Evolutionary conservation across 1,140 invertebrate genomes (phyloP).

Genomic region (Magallana gigas): DNA sequence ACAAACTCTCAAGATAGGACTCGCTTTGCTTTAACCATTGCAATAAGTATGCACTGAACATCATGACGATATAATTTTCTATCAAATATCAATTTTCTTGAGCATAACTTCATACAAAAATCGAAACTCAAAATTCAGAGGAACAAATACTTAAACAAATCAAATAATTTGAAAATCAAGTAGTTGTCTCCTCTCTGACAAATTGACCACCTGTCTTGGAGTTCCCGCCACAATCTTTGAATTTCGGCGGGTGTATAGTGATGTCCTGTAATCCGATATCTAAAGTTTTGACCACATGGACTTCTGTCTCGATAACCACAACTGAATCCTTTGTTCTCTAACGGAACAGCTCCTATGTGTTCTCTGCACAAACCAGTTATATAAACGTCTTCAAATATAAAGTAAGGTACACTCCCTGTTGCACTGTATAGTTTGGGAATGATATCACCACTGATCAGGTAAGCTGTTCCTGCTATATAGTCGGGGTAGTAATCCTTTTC

Average conservation of each 20-base stretch:
- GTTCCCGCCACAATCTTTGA: background rate
- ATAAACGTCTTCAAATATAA: conserved; percentile 77
- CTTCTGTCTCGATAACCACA: background rate
- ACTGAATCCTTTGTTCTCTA: background rate
- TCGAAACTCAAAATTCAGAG: background rate
- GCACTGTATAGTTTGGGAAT: conserved; percentile 67
- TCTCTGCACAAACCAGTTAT: conserved; percentile 69
- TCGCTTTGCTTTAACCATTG: too few relatives aligned
- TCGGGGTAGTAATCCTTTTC: conserved; percentile 67
- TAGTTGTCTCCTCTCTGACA: background rate
- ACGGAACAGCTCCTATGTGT: conserved; percentile 34
- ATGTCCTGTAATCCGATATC: background rate
- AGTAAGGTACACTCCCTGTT: conserved; percentile 59
- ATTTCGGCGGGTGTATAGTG: background rate
- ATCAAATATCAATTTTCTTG: too few relatives aligned
- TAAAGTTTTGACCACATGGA: background rate
- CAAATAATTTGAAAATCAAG: background rate
- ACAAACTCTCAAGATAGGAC: too few relatives aligned
- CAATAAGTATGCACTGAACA: too few relatives aligned
- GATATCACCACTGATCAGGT: conserved; percentile 71
- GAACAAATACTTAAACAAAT: background rate
- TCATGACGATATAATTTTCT: too few relatives aligned
- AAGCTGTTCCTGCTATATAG: conserved; percentile 75
- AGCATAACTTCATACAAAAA: too few relatives aligned
- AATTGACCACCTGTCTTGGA: background rate